Evolutionary conservation across 1,140 invertebrate genomes (phyloP), one percentile per base, ranked within the genome.

Genomic region (Pygmarrhopalites habei): DNA sequence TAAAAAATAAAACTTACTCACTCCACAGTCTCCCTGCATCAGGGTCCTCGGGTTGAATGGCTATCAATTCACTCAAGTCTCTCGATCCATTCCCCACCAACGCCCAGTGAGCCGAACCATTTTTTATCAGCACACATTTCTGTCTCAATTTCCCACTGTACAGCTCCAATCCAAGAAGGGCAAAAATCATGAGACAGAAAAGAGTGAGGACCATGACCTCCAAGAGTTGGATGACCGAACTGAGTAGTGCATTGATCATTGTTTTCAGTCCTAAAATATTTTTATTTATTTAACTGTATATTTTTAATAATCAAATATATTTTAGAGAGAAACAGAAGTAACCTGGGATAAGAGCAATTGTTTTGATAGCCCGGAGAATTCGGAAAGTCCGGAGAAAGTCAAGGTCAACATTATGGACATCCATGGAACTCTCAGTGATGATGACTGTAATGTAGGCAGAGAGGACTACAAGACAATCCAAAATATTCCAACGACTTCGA

Each of bases 331-430:
- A n/a, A n/a, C n/a, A n/a, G n/a, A n/a, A n/a, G n/a, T 83, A 80
- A 94, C 92, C 93, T 77, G 94, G 93, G 82, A 96, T 87, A 72
- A 98, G 95, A 71, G 92, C 94, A 71, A 98, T 89, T 65, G 93
- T 96, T 80, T 95, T 96, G 62, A 97, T 81, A 25, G 92, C 92
- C 77, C 94, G 82, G 67, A 98, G 79, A 56, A 98, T 93, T 70
- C 94, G 82, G 78, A 98, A 96, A 39, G 93, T 95, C 72, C 92
- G 80, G 67, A 97, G 78, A 35, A 91, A 92, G 65, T 91, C 89
- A 62, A 96, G 78, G 51, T 29, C 73, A 28, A 39, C 7, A n/a
- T 64, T 28, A 2, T 60, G 15, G 25, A 66, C 49, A 78, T 65
- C 46, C 60, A 43, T 66, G 63, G 87, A 86, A 29, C 1, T 2